These are phyloP conservation scores for Suricata suricatta DNA, from an alignment of 2,113 vertebrate species.

Conservation along the genomic window DNA sequence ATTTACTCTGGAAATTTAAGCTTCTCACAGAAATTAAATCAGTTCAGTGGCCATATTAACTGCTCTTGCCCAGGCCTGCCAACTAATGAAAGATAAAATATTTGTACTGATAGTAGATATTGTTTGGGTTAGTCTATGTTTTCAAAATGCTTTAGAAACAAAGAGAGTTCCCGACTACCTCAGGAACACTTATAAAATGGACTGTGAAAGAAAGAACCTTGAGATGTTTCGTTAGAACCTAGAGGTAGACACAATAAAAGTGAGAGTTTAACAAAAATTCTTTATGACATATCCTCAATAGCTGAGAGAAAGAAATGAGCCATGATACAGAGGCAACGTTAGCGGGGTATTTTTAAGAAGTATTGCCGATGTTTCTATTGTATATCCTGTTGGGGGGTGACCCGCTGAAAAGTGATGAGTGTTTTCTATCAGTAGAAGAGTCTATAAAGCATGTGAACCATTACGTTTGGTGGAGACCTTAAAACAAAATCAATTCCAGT, in stretches of 20 bases:
- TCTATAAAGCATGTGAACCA: no score
- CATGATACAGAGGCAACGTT: not conserved
- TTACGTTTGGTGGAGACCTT: no score
- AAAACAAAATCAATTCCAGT: no score
- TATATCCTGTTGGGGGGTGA: no score
- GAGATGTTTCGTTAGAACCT: not conserved
- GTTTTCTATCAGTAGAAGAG: no score
- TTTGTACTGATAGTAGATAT: not conserved
- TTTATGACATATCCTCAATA: not conserved
- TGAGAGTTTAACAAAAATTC: not conserved
- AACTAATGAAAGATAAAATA: not conserved
- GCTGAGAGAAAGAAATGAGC: conserved; percentile 13
- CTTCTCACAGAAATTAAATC: not conserved
- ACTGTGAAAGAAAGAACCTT: not conserved
- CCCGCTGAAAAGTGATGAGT: no score
- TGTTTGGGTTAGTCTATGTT: conserved; percentile 26
- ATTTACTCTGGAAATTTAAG: conserved; percentile 5
- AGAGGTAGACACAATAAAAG: not conserved
- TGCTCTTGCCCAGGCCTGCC: not conserved
- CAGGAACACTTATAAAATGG: not conserved
- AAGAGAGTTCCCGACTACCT: not conserved
- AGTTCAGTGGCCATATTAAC: not conserved
- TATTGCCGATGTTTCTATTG: not conserved
- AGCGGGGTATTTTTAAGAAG: not conserved
- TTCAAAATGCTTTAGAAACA: conserved; percentile 52